Evolutionary conservation across 1,140 invertebrate species (phyloP).

Genomic region (Neelides sp.): DNA sequence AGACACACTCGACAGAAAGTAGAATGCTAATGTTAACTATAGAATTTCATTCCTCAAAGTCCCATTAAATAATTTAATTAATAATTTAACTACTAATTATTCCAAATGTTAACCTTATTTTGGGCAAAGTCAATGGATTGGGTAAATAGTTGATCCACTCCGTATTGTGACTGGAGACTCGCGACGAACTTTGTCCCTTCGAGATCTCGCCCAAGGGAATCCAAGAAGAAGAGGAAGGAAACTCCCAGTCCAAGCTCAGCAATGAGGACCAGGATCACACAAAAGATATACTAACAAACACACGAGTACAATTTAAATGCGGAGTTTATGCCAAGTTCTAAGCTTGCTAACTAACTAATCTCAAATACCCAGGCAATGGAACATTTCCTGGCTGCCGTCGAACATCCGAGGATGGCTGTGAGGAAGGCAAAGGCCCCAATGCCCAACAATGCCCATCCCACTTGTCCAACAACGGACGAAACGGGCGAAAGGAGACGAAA

Average conservation of each 20-base stretch:
- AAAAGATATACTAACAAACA: constrained; percentile 55
- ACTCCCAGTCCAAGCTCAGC: constrained; percentile 58
- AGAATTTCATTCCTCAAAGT: too few species aligned
- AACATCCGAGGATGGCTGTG: constrained; percentile 57
- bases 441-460: constrained; percentile 38
- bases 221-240: constrained; percentile 61
- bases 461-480: constrained; percentile 34
- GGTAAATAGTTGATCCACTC: constrained; percentile 58
- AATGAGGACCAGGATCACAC: constrained; percentile 53
- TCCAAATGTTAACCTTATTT: too few species aligned
- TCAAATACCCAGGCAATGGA: constrained; percentile 53
- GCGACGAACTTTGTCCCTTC: constrained; percentile 51
- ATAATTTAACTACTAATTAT: too few species aligned
- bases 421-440: constrained; percentile 51
- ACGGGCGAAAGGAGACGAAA: constrained; percentile 49
- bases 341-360: background rate
- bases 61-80: too few species aligned
- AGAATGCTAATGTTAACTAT: too few species aligned
- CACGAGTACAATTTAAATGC: constrained; percentile 1
- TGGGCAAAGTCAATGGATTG: constrained; percentile 64
- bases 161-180: constrained; percentile 59
- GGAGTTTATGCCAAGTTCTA: background rate
- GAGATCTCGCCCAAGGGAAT: constrained; percentile 57
- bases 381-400: constrained; percentile 58
- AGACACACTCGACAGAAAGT: too few species aligned